Conservation (phyloP, 2,113 vertebrate species). For the Nicator chloris region DNA sequence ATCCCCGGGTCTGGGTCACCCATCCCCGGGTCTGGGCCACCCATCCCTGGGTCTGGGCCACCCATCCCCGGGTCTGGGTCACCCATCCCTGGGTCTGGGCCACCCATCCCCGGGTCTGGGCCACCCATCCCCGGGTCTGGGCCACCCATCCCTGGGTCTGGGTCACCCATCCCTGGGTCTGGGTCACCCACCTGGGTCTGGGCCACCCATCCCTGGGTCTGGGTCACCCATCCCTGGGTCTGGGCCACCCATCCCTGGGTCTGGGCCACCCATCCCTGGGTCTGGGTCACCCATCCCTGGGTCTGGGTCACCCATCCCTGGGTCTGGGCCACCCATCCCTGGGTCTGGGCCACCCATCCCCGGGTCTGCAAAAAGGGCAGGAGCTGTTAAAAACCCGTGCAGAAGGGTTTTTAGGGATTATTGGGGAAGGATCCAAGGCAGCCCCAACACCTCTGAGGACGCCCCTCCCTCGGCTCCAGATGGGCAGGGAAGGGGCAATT, state of each 20-base stretch:
- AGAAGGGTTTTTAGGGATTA: not conserved
- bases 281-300: not conserved
- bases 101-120: not conserved
- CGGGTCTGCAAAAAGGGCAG: too few species aligned
- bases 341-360: not conserved
- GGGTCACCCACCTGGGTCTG: too few species aligned
- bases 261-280: too few species aligned
- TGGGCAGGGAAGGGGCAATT: not conserved
- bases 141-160: not conserved
- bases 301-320: too few species aligned
- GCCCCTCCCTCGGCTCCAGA: not conserved
- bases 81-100: too few species aligned
- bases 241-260: not conserved
- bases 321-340: not conserved
- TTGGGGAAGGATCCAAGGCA: not conserved
- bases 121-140: too few species aligned
- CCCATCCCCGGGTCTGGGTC: too few species aligned
- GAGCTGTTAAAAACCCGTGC: not conserved
- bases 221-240: too few species aligned
- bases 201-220: not conserved
- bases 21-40: too few species aligned
- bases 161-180: too few species aligned
- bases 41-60: too few species aligned
- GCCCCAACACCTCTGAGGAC: not conserved
- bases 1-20: too few species aligned